Conservation (phyloP, 2,113 vertebrate genomes). For the Aphyosemion australe region DNA sequence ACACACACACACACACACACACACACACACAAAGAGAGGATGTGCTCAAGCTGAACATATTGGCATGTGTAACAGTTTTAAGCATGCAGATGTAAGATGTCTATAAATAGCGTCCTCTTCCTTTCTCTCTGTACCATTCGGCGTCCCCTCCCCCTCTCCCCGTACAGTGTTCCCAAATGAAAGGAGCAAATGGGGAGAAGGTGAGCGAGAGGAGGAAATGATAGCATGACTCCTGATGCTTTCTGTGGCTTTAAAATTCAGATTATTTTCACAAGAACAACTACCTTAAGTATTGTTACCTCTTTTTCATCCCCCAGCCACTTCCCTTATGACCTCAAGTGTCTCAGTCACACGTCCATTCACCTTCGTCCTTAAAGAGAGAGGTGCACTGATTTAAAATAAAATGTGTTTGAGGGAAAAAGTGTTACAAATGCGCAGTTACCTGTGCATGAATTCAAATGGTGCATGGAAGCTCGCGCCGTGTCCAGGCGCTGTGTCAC, state of each 20-base stretch:
- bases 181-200: conserved; percentile 18
- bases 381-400: conserved; percentile 41
- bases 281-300: not conserved
- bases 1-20: too few relatives aligned
- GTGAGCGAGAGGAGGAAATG: conserved; percentile 25
- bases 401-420: conserved; percentile 7
- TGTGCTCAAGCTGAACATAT: not conserved
- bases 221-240: not conserved
- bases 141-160: not conserved
- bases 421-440: conserved; percentile 3
- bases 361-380: conserved; percentile 1
- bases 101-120: conserved; percentile 36
- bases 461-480: conserved; percentile 48
- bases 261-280: not conserved
- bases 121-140: conserved; percentile 16
- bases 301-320: conserved; percentile 16
- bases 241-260: not conserved
- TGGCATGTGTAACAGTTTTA: conserved; percentile 4
- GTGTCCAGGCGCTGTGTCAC: conserved; percentile 27
- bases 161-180: conserved; percentile 22
- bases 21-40: too few relatives aligned
- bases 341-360: conserved; percentile 1
- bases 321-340: not conserved
- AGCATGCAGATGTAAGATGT: conserved; percentile 20
- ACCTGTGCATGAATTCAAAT: conserved; percentile 58